These are phyloP conservation scores for Perca schrenkii DNA, from an alignment of 2,113 vertebrate species.

Conservation along the genomic window DNA sequence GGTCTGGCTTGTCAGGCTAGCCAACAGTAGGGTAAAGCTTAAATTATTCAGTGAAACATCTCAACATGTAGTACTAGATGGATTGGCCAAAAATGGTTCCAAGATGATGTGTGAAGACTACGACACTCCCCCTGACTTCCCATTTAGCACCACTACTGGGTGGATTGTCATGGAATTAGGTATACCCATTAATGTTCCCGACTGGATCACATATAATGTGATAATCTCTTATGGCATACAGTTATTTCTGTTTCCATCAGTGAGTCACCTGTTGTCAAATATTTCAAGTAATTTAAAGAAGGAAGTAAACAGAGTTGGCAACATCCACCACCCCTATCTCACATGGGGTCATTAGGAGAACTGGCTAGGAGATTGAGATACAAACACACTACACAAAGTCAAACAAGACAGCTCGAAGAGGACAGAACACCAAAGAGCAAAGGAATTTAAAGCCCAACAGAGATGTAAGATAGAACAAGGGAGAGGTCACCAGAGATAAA, in stretches of 20 bases:
- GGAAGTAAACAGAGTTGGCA: neutral
- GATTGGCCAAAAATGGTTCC: neutral
- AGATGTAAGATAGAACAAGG: constrained; percentile 37
- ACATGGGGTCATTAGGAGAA: neutral
- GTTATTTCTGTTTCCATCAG: neutral
- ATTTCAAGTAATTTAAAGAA: neutral
- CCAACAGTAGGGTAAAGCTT: neutral
- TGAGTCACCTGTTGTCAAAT: neutral
- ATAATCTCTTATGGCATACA: neutral
- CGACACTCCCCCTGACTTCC: neutral
- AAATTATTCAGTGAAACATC: neutral
- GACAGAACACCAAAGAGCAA: constrained; percentile 14
- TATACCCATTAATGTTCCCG: neutral
- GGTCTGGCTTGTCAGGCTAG: no score
- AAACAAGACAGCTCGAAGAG: constrained; percentile 27
- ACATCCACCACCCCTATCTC: neutral
- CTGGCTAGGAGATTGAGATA: constrained; percentile 22
- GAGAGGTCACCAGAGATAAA: constrained; percentile 56
- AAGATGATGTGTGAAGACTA: neutral
- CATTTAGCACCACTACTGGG: neutral
- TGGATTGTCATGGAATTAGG: neutral
- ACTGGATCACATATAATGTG: neutral
- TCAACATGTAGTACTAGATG: neutral
- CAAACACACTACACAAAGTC: constrained; percentile 15
- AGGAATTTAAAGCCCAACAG: constrained; percentile 25